Percentiles rank a stretch among this genome's conserved stretches.
phyloP scores from a whole-genome alignment of 2,113 vertebrate genomes.

The Cottus gobio region DNA sequence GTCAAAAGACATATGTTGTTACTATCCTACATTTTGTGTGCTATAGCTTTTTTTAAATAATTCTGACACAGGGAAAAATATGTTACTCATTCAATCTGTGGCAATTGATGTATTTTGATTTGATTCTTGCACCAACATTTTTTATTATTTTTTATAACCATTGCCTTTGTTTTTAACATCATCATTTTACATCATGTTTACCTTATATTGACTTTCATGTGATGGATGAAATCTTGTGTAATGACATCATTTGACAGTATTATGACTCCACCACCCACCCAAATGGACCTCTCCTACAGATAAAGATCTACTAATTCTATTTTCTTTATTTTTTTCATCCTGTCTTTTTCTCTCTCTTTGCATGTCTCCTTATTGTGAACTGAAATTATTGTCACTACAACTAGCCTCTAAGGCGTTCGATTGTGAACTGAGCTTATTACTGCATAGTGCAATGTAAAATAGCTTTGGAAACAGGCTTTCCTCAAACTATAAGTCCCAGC shows the following conservation, averaged over 20 bases:
- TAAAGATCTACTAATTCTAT: conserved; percentile 56
- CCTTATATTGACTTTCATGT: background rate
- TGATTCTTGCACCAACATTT: background rate
- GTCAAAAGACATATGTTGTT: background rate
- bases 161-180: background rate
- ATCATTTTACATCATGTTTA: background rate
- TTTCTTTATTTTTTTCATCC: conserved; percentile 31
- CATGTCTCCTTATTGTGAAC: background rate
- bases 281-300: conserved; percentile 58
- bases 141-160: background rate
- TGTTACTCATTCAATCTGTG: background rate
- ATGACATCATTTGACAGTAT: conserved; percentile 66
- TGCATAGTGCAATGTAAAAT: background rate
- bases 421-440: background rate
- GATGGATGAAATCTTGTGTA: conserved; percentile 49
- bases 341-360: background rate
- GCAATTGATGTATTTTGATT: background rate
- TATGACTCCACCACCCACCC: conserved; percentile 38
- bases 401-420: background rate
- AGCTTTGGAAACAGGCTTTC: conserved; percentile 13
- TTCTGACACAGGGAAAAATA: background rate
- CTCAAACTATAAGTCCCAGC: conserved; percentile 24
- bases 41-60: background rate
- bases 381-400: background rate
- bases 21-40: background rate